Evolutionary conservation across 2,113 vertebrate genomes (phyloP), one percentile per base, ranked within the genome.

Genomic region (Poecilia latipinna): DNA sequence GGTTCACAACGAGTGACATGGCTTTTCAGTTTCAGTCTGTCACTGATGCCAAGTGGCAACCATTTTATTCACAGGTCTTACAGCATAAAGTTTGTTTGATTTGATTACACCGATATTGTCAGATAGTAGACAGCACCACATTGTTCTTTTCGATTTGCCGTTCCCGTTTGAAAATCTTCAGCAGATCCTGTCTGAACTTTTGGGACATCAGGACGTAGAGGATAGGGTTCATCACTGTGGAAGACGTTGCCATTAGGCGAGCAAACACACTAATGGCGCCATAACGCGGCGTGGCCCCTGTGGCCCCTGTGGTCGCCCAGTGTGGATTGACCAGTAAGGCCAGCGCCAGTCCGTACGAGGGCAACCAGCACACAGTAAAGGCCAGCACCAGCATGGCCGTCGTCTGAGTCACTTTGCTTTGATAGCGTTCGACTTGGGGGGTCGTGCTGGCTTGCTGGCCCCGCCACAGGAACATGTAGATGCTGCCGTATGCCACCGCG

Each of bases 301-400:
- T 88, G 48, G 90, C 90, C 11, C 65, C 90, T 0, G 83, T 3
- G 29, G 29, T 29, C 3, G 29, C 29, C 29, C 29, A 77, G 54
- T 42, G 64, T 0, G 74, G 24, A 12, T 77, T 44, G 0, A 29
- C 78, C 57, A 95, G 74, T 62, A 93, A 86, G 39, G 84, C 86
- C 65, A 95, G 72, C 1, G 89, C 93, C 35, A 94, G 86, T 28
- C 84, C 81, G 0, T 95, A 95, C 26, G 95, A 94, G 0, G 94
- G 95, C 85, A 95, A 72, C 94, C 95, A 94, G 88, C 94, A 94
- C 17, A 94, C 8, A 3, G 94, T 80, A 13, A 95, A 95, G 12
- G 91, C 92, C 77, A 95, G 61, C 70, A 95, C 95, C 77, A 95
- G 82, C 86, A 94, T 74, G 32, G 91, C 92, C 0, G 91, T 94